These are phyloP conservation scores for Hylaeus anthracinus DNA, from an alignment of 1,140 invertebrate genomes.

Conservation along the genomic window DNA sequence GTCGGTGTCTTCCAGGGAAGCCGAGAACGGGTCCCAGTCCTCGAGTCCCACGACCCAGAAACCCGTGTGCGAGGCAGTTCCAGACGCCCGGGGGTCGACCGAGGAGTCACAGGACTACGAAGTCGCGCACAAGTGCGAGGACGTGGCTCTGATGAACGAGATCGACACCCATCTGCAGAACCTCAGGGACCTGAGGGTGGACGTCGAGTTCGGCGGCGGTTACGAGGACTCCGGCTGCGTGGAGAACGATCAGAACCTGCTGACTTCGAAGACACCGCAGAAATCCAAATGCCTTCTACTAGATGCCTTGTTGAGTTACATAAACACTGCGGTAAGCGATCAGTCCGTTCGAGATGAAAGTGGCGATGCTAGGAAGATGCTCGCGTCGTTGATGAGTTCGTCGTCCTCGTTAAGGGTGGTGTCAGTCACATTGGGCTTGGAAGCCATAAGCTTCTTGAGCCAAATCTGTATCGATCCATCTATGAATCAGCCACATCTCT, in stretches of 20 bases:
- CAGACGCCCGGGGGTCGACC: constrained; percentile 27
- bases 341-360: background rate
- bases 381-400: background rate
- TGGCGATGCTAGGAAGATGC: background rate
- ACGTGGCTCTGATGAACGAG: constrained; percentile 40
- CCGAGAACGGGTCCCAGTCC: constrained; percentile 69
- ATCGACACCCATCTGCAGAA: constrained; percentile 66
- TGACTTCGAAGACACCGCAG: constrained; percentile 58
- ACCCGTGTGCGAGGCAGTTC: constrained; percentile 40
- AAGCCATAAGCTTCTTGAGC: too few species aligned
- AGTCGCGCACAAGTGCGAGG: constrained; percentile 9
- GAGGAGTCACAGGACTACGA: constrained; percentile 12
- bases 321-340: constrained; percentile 85
- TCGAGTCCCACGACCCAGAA: constrained; percentile 74
- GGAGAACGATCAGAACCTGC: constrained; percentile 29
- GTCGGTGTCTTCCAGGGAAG: constrained; percentile 69
- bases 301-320: constrained; percentile 84
- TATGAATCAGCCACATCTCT: too few species aligned
- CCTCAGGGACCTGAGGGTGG: constrained; percentile 47
- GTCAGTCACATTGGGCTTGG: too few species aligned
- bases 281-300: constrained; percentile 84
- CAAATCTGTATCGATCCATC: too few species aligned
- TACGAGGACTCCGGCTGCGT: constrained; percentile 32
- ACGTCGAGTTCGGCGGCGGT: background rate
- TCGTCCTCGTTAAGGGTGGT: too few species aligned